These are phyloP conservation scores for Synanthedon myopaeformis DNA, from an alignment of 2,888 invertebrate genomes.

Conservation along the genomic window DNA sequence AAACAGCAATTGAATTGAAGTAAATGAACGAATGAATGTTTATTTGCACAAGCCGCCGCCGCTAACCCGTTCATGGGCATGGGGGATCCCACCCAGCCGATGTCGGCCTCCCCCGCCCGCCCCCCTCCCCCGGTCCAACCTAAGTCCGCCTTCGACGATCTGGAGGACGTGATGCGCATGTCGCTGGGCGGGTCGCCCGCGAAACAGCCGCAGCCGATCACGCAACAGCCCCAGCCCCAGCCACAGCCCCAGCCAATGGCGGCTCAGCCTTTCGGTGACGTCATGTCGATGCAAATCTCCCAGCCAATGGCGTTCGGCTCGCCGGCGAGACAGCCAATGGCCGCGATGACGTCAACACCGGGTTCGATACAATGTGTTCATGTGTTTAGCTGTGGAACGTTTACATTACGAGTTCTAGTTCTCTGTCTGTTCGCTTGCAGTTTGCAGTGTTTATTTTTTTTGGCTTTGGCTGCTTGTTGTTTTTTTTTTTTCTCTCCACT, in stretches of 20 bases:
- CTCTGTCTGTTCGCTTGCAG: constrained; percentile 13
- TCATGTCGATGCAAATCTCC: constrained; percentile 49
- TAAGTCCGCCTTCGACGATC: constrained; percentile 76
- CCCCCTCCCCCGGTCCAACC: constrained; percentile 64
- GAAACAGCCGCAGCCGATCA: constrained; percentile 20
- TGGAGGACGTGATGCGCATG: constrained; percentile 77
- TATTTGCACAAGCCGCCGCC: constrained; percentile 43
- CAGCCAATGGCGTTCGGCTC: constrained; percentile 60
- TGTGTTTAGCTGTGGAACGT: constrained; percentile 30
- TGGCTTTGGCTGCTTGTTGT: constrained; percentile 12
- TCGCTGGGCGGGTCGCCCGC: constrained; percentile 75
- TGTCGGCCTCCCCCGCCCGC: constrained; percentile 60
- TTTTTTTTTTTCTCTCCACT: no score
- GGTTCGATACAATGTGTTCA: constrained; percentile 60
- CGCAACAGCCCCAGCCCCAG: constrained; percentile 14
- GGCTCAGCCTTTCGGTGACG: constrained; percentile 43
- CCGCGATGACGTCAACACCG: constrained; percentile 57
- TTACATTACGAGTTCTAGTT: constrained; percentile 24
- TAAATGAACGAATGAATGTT: no score
- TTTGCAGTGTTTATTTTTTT: constrained; percentile 1
- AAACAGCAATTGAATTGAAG: no score
- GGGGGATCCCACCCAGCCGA: constrained; percentile 63
- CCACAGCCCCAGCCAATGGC: constrained; percentile 38
- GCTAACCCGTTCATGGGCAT: constrained; percentile 77
- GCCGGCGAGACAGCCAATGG: constrained; percentile 55